These are phyloP conservation scores for Perccottus glenii DNA, from an alignment of 2,113 vertebrate species.

Conservation along the genomic window DNA sequence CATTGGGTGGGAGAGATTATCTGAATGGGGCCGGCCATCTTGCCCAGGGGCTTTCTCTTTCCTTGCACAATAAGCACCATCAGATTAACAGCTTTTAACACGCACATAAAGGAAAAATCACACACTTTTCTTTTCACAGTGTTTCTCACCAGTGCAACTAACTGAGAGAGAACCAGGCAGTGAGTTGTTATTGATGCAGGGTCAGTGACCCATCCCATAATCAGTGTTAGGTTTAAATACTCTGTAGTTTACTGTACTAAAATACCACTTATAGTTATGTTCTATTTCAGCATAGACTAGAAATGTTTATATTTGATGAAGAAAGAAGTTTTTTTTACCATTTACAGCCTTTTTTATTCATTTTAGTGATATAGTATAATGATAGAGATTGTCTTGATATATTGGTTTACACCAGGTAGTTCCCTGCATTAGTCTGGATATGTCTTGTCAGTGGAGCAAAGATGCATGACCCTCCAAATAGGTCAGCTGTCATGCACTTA, in stretches of 20 bases:
- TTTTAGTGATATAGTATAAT: background rate
- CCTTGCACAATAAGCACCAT: constrained; percentile 65
- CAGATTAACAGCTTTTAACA: constrained; percentile 71
- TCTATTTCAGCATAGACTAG: too few relatives aligned
- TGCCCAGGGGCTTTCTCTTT: constrained; percentile 53
- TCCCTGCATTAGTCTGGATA: background rate
- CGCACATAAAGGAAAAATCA: constrained; percentile 32
- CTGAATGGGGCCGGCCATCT: constrained; percentile 65
- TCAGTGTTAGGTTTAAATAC: background rate
- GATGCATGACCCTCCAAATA: constrained; percentile 21
- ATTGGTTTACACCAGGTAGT: background rate
- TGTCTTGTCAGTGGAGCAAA: constrained; percentile 15
- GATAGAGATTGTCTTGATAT: background rate
- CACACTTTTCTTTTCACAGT: constrained; percentile 11
- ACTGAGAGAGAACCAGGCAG: constrained; percentile 8
- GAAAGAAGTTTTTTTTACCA: too few relatives aligned
- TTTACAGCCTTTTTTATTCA: too few relatives aligned
- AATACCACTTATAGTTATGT: background rate
- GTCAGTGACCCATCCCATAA: constrained; percentile 5
- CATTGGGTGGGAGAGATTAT: constrained; percentile 27
- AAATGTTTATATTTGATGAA: too few relatives aligned
- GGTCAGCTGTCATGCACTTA: constrained; percentile 15
- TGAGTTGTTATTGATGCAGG: background rate
- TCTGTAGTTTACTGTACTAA: constrained; percentile 5
- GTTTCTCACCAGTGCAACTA: constrained; percentile 33